Evolutionary conservation across 2,888 invertebrate genomes (phyloP), one percentile per base, ranked within the genome.

Genomic region (Phlogophora meticulosa): DNA sequence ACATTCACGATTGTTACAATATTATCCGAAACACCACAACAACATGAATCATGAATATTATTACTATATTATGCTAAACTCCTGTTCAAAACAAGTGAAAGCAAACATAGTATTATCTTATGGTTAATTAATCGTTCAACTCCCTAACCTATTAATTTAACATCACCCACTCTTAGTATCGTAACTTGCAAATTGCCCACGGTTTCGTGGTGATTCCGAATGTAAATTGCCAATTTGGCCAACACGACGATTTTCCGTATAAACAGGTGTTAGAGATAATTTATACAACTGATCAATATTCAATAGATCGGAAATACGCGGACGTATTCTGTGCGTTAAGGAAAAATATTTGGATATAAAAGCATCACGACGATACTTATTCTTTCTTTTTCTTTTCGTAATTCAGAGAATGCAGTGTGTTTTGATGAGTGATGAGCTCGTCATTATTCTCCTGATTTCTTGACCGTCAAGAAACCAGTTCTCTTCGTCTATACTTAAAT

Each of bases 191-290:
- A 82, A 82, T 83, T 84, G 80, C 76, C 75, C 65, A 76, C 71
- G 81, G 84, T 83, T 83, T 78, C 80, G 66, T 76, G 84, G 85
- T 88, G 88, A 89, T 90, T 91, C 87, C 83, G 82, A 88, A 92
- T 92, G 91, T 89, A 92, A 91, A 92, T 92, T 90, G 89, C 69
- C 91, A 90, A 91, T 92, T 91, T 89, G 85, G 86, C 76, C 78
- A 85, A 88, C 88, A 88, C 87, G 87, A 88, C 88, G 86, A 91
- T 88, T 89, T 87, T 81, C 83, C 83, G 84, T 86, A 87, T 88
- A 90, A 82, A 89, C 90, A 87, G 88, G 86, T 90, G 88, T 89
- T 87, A 84, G 85, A 79, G 83, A 82, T 88, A 89, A 91, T 90
- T 88, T 90, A 90, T 90, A 86, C 87, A 81, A 76, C 84, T 86